Evolutionary conservation across 2,113 vertebrate species (phyloP), one percentile per base, ranked within the genome.

Genomic region (Rhea americana): DNA sequence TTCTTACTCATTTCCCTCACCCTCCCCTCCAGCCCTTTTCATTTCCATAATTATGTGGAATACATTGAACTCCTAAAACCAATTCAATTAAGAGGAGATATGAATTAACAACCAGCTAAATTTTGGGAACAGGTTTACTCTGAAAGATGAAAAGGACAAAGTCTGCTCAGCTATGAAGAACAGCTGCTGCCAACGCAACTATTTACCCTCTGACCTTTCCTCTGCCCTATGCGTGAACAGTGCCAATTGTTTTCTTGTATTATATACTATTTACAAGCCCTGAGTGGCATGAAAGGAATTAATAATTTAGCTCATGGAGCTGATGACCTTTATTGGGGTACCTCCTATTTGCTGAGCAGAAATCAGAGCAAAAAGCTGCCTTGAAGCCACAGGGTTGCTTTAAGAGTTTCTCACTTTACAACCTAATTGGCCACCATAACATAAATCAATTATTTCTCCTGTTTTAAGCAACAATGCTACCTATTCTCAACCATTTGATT

Each of bases 361-460:
- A 97, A 96, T 94, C 94, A 94, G 95, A 97, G 96, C 89, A 92
- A 96, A 95, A 94, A 92, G 91, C 90, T 95, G 91, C 91, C 94
- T 94, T 95, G 73, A 97, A 98, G 96, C 94, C 97, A 94, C 87
- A 78, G 96, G 93, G 87, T 93, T 94, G 97, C 97, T 94, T 97
- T 97, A 91, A 96, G 95, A 97, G 95, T 97, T 96, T 96, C 96
- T 96, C 97, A 95, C 97, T 99, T 99, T 98, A 99, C 97, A 98
- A 97, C 98, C 98, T 98, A 98, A 98, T 98, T 98, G 97, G 96
- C 97, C 97, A 94, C 92, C 89, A 95, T 48, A 96, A 96, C 98
- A 98, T 98, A 99, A 99, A 99, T 98, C 98, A 98, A 97, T 97
- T 97, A 98, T 98, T 98, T 98, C 97, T 98, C 98, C 98, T 97